Conservation (phyloP, 2,888 invertebrate species). For the Erannis defoliaria region DNA sequence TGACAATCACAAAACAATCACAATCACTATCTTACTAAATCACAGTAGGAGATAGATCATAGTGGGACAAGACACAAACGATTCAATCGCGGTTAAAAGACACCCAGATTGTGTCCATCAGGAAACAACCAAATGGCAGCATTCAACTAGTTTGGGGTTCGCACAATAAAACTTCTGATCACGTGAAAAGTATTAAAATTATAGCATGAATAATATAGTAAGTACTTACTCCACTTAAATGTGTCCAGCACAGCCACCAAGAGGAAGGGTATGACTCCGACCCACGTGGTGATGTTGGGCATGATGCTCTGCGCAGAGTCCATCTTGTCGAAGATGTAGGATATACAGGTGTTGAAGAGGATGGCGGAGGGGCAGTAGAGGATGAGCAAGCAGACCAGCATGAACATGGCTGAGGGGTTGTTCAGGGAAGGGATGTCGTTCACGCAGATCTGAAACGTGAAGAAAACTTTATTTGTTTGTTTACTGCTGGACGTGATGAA, state of each 20-base stretch:
- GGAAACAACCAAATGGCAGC: too few species aligned
- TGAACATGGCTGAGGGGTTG: conserved; percentile 89
- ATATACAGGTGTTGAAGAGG: conserved; percentile 91
- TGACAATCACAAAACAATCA: too few species aligned
- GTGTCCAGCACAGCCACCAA: conserved; percentile 91
- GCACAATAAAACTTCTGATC: too few species aligned
- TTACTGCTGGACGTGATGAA: neutral
- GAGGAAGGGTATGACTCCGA: conserved; percentile 91
- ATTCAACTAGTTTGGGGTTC: too few species aligned
- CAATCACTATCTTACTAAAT: too few species aligned
- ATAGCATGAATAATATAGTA: too few species aligned
- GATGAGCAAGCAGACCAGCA: conserved; percentile 88
- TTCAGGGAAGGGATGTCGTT: conserved; percentile 91
- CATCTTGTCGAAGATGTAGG: conserved; percentile 93
- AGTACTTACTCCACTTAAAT: conserved; percentile 88
- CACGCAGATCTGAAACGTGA: conserved; percentile 83
- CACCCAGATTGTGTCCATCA: too few species aligned
- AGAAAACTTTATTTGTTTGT: neutral
- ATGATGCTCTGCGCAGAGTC: conserved; percentile 94
- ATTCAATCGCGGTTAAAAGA: too few species aligned
- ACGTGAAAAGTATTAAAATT: too few species aligned
- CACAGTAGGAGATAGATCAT: too few species aligned
- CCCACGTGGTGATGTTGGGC: conserved; percentile 91
- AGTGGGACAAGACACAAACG: too few species aligned
- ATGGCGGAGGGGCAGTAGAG: conserved; percentile 92